phyloP scores from a whole-genome alignment of 64 coral and sea anemone genomes.

The Exaiptasia diaphana region DNA sequence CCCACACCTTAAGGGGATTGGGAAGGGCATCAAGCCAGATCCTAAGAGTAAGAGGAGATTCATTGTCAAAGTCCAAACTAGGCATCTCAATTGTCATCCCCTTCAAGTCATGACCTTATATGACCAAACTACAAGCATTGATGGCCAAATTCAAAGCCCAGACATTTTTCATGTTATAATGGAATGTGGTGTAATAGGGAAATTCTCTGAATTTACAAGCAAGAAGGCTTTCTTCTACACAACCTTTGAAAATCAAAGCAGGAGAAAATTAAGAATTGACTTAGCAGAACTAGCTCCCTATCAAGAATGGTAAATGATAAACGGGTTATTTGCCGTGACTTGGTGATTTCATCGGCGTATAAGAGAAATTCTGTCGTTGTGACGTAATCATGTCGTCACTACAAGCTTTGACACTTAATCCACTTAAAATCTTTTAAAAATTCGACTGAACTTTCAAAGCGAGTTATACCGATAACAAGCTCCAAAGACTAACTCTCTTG shows the following conservation, averaged over 20 bases:
- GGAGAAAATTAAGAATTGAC: slow-evolving; percentile 50
- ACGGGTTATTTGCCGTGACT: background rate
- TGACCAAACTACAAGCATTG: slow-evolving; percentile 37
- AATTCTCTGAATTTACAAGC: slow-evolving; percentile 9
- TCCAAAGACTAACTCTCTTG: too few relatives aligned
- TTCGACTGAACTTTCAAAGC: too few relatives aligned
- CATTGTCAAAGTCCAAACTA: slow-evolving; percentile 78
- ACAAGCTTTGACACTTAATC: too few relatives aligned
- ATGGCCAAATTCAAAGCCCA: slow-evolving; percentile 42
- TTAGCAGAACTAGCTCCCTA: slow-evolving; percentile 63
- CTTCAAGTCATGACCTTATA: slow-evolving; percentile 44
- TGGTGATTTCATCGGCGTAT: background rate
- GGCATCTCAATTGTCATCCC: slow-evolving; percentile 38
- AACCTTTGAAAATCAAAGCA: slow-evolving; percentile 24
- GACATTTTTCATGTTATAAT: slow-evolving; percentile 73
- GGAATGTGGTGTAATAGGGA: slow-evolving; percentile 85
- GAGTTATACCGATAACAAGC: too few relatives aligned
- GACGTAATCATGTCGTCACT: too few relatives aligned
- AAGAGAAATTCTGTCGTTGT: background rate
- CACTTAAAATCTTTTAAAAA: too few relatives aligned
- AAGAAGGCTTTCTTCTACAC: slow-evolving; percentile 78
- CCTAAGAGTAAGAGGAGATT: slow-evolving; percentile 16
- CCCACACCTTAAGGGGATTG: slow-evolving; percentile 48
- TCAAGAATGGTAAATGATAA: slow-evolving; percentile 58
- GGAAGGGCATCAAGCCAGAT: slow-evolving; percentile 46